Base-by-base conservation (phyloP, 35 echinoderm and acorn worm genomes). In the Heliocidaris tuberculata region DNA sequence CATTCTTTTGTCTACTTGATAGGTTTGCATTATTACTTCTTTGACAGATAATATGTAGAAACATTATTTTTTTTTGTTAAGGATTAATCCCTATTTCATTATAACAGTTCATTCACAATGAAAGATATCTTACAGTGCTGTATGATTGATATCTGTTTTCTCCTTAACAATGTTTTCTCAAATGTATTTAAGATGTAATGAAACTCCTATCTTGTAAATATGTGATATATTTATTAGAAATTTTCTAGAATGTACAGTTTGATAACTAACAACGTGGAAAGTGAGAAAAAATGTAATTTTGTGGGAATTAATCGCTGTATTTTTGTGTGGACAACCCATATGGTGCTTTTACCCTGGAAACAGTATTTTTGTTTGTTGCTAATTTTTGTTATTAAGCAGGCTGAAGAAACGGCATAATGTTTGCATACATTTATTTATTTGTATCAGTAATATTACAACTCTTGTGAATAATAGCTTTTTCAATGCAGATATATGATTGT, bases 211-310 rank as follows among this genome's bases (percentile, higher is more conserved):
- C 27, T n/a, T 78, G 65, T 78, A 78, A 21, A 78, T 78, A 78
- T 78, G 65, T 78, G 65, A 78, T n/a, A 78, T 78, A 78, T 78
- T 78, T 78, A 78, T 78, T 78, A 78, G 65, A 78, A 78, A 78
- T 78, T 78, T 21, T 78, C 60, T 78, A 78, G 65, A 78, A 78
- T 78, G 65, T 78, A 78, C 65, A 78, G 65, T 78, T 78, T 78
- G 27, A 78, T 78, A 78, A 78, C 21, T 78, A 78, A 78, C 6
- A 78, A 29, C 27, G 65, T 78, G 65, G 27, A 78, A 78, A 78
- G 8, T 27, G 19, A 24, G 24, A n/a, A n/a, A 0, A 78, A 42
- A 42, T 42, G 35, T 42, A 42, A 42, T 19, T n/a, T 78, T 78
- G 65, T 2, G 65, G 27, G 27, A 78, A 21, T 78, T 78, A 78